A percentile compares a stretch with the other conserved stretches of the same genome.
Evolutionary conservation across 2,888 invertebrate genomes (phyloP).

Genomic region (Scaptomyza cyrtandrae): DNA sequence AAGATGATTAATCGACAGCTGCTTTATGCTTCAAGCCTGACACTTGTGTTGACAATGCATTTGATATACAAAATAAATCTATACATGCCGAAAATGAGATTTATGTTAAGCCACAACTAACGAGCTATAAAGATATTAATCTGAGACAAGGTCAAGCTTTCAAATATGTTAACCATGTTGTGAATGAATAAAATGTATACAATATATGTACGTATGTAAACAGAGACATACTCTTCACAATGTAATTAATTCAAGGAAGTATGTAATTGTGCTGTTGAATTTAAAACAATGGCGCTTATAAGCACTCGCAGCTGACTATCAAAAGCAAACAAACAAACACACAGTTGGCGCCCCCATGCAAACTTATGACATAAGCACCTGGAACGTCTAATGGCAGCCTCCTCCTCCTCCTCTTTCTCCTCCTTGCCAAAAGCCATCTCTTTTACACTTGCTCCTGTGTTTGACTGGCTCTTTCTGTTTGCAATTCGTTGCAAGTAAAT

Average conservation of each 20-base stretch:
- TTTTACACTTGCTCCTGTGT: background rate
- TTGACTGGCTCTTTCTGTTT: slow-evolving; percentile 9
- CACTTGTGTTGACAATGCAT: slow-evolving; percentile 65
- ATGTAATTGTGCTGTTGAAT: slow-evolving; percentile 61
- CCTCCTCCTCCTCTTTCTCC: slow-evolving; percentile 27
- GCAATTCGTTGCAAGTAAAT: slow-evolving; percentile 43
- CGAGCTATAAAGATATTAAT: slow-evolving; percentile 22
- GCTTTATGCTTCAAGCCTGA: slow-evolving; percentile 52
- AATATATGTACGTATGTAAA: background rate
- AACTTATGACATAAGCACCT: slow-evolving; percentile 79
- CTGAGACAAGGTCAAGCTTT: slow-evolving; percentile 70
- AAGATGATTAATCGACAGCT: slow-evolving; percentile 67
- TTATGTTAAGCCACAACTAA: slow-evolving; percentile 57
- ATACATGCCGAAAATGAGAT: slow-evolving; percentile 21
- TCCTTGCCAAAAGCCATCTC: background rate
- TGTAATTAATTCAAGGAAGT: slow-evolving; percentile 77
- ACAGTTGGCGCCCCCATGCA: slow-evolving; percentile 46
- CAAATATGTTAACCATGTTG: slow-evolving; percentile 31
- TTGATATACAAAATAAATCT: slow-evolving; percentile 18
- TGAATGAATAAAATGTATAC: slow-evolving; percentile 5
- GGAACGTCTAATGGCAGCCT: slow-evolving; percentile 65
- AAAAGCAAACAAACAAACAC: slow-evolving; percentile 31
- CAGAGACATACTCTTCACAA: slow-evolving; percentile 5
- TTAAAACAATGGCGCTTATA: slow-evolving; percentile 63
- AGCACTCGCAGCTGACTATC: slow-evolving; percentile 57